A percentile compares a stretch with the other conserved stretches of the same genome.
Conservation (phyloP, 1,140 invertebrate species). For the Atta texana region DNA sequence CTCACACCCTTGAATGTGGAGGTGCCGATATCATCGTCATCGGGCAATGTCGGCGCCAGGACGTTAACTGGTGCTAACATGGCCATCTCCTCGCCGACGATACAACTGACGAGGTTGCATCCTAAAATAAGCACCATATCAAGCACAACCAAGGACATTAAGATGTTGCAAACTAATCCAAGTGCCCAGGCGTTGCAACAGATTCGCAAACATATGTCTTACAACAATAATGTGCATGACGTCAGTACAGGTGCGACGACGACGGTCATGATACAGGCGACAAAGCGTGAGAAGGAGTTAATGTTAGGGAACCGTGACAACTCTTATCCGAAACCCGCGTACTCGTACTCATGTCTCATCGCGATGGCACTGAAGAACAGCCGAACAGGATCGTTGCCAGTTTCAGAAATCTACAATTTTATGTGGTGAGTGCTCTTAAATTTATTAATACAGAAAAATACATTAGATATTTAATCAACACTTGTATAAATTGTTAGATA, state of each 20-base stretch:
- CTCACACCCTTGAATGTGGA: slow-evolving; percentile 74
- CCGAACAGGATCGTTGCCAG: slow-evolving; percentile 96
- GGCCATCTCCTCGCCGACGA: slow-evolving; percentile 1
- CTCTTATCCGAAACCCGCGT: slow-evolving; percentile 97
- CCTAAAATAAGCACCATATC: slow-evolving; percentile 82
- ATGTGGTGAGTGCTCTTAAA: slow-evolving; percentile 93
- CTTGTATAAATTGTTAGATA: not conserved
- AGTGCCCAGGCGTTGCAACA: slow-evolving; percentile 79
- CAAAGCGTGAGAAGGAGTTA: slow-evolving; percentile 82
- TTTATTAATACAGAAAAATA: not conserved
- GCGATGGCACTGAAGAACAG: slow-evolving; percentile 99
- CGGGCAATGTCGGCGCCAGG: not conserved
- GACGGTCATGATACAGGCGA: slow-evolving; percentile 61
- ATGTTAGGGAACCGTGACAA: slow-evolving; percentile 88
- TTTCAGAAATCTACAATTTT: slow-evolving; percentile 99
- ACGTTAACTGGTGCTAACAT: not conserved
- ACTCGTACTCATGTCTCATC: slow-evolving; percentile 99
- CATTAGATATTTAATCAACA: not conserved
- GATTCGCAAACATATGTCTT: slow-evolving; percentile 83
- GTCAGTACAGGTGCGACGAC: slow-evolving; percentile 78
- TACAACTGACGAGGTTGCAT: slow-evolving; percentile 41
- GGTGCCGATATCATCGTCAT: slow-evolving; percentile 74
- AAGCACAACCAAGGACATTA: slow-evolving; percentile 85
- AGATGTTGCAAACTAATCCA: slow-evolving; percentile 77
- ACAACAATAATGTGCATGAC: slow-evolving; percentile 84